Conservation (phyloP, 2,113 vertebrate genomes). For the Corvus cornix region DNA sequence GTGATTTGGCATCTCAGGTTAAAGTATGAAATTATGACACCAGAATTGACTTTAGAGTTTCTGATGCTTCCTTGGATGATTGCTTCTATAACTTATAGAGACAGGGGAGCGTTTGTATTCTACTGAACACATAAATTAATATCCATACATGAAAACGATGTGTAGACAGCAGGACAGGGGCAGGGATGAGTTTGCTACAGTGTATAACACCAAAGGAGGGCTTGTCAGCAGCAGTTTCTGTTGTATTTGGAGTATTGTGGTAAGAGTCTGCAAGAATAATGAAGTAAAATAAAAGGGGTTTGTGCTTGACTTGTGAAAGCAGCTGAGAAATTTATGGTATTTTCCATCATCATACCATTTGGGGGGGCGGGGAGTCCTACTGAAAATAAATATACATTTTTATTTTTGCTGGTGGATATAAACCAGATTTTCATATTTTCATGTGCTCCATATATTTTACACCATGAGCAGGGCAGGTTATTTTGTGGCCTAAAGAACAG, state of each 20-base stretch:
- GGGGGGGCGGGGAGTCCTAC: neutral
- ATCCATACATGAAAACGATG: constrained; percentile 74
- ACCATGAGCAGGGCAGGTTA: neutral
- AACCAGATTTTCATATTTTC: constrained; percentile 3
- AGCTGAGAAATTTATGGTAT: neutral
- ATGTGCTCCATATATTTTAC: neutral
- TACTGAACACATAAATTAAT: constrained; percentile 80
- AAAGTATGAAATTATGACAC: constrained; percentile 79
- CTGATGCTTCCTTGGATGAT: constrained; percentile 78
- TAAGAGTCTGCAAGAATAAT: neutral
- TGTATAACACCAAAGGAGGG: constrained; percentile 1
- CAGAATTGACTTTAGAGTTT: constrained; percentile 80
- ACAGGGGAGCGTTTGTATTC: constrained; percentile 75
- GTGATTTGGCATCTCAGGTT: constrained; percentile 77
- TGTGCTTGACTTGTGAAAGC: constrained; percentile 7
- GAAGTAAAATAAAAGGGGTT: constrained; percentile 1
- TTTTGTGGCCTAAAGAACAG: neutral
- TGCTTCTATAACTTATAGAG: constrained; percentile 83
- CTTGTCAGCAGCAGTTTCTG: neutral
- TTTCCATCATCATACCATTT: neutral
- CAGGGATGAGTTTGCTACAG: constrained; percentile 46
- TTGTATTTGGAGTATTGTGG: neutral
- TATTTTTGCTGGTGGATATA: constrained; percentile 33
- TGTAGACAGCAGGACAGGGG: constrained; percentile 20
- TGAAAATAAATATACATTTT: constrained; percentile 49